Evolutionary conservation across 53 echinoderm and acorn worm genomes (phyloP).

Genomic region (Antedon mediterranea): DNA sequence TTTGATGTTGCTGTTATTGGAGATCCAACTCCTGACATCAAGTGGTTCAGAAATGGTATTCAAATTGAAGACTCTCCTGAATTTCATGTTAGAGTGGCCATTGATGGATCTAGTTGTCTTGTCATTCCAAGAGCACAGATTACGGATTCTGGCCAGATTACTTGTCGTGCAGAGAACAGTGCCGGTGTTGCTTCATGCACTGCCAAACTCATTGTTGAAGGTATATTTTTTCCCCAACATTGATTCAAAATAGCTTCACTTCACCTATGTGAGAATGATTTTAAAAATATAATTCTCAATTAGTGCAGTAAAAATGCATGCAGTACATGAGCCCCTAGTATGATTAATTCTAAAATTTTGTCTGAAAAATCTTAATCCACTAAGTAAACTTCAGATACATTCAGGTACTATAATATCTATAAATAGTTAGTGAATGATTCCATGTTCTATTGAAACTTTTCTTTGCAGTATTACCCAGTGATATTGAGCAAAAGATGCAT

Average conservation of each 20-base stretch:
- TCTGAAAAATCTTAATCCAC: no score
- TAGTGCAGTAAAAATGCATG: no score
- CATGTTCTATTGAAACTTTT: no score
- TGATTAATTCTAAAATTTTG: no score
- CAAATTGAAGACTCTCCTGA: constrained; percentile 53
- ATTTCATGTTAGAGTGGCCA: constrained; percentile 33
- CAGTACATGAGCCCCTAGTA: no score
- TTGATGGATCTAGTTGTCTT: constrained; percentile 68
- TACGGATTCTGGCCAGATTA: constrained; percentile 62
- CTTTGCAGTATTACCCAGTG: constrained; percentile 4
- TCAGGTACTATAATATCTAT: no score
- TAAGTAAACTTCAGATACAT: no score
- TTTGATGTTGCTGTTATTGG: constrained; percentile 74
- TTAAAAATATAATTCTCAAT: no score
- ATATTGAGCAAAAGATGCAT: constrained; percentile 4
- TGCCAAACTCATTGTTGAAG: constrained; percentile 90
- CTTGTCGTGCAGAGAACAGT: constrained; percentile 82
- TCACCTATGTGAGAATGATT: no score
- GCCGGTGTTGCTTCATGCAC: constrained; percentile 96
- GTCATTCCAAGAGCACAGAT: constrained; percentile 49
- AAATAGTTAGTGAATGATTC: no score
- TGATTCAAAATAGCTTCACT: no score
- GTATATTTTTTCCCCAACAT: constrained; percentile 16
- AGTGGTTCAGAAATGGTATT: constrained; percentile 65
- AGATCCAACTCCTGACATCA: constrained; percentile 59